phyloP scores from a whole-genome alignment of 2,797 vertebrate species.

The Oreonectes daqikongensis region DNA sequence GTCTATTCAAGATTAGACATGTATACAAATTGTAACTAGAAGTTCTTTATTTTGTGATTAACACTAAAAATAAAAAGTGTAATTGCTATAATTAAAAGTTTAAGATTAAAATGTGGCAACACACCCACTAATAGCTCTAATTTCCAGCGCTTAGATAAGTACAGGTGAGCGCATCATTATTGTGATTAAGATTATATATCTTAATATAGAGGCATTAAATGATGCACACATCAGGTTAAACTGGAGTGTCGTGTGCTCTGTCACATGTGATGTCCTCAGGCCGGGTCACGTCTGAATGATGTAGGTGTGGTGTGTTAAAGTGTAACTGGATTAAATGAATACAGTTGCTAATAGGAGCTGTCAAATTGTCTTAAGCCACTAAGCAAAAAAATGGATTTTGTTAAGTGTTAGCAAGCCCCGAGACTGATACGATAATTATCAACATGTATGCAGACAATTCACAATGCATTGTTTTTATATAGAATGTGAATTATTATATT shows the following conservation, averaged over 20 bases:
- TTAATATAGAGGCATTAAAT: constrained; percentile 1
- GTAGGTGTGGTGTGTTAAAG: constrained; percentile 47
- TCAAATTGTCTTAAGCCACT: not conserved
- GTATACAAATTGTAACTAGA: constrained; percentile 1
- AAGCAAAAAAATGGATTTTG: not conserved
- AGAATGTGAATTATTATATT: not conserved
- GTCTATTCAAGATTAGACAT: constrained; percentile 8
- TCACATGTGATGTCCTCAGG: constrained; percentile 11
- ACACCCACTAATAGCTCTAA: constrained; percentile 39
- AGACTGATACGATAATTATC: constrained; percentile 33
- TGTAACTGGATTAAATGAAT: constrained; percentile 38
- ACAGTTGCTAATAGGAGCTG: constrained; percentile 29
- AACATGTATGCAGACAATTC: constrained; percentile 2
- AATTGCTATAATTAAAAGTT: constrained; percentile 37
- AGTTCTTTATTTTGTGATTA: constrained; percentile 25
- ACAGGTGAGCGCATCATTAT: constrained; percentile 22
- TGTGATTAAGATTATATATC: constrained; percentile 30
- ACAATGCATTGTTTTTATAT: not conserved
- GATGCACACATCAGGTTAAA: constrained; percentile 42
- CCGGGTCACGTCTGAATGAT: constrained; percentile 25
- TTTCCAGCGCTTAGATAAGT: constrained; percentile 22
- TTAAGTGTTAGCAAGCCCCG: constrained; percentile 20
- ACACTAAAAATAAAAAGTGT: not conserved
- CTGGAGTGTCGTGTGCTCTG: constrained; percentile 39
- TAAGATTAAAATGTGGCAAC: constrained; percentile 25